These are phyloP conservation scores for Leptoclinus maculatus DNA, from an alignment of 2,797 vertebrate genomes.

Conservation along the genomic window DNA sequence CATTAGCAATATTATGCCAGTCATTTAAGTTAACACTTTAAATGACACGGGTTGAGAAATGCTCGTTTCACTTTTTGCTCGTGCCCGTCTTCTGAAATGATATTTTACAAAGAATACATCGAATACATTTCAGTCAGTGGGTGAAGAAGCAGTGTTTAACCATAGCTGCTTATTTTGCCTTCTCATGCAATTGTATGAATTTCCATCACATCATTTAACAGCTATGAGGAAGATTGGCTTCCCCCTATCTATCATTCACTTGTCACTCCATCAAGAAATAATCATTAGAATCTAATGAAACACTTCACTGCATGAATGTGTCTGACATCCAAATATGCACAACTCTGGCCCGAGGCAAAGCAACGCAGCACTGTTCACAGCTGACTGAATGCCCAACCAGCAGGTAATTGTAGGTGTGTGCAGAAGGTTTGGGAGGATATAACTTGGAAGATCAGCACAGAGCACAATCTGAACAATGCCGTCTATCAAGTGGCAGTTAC, in stretches of 20 bases:
- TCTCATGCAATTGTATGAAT: slow-evolving; percentile 48
- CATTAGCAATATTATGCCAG: neutral
- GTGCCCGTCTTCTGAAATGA: slow-evolving; percentile 40
- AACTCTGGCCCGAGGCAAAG: slow-evolving; percentile 64
- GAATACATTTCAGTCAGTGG: slow-evolving; percentile 53
- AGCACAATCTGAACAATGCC: slow-evolving; percentile 79
- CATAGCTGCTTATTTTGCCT: slow-evolving; percentile 34
- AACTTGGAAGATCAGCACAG: slow-evolving; percentile 71
- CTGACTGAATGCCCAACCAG: slow-evolving; percentile 74
- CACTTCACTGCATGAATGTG: slow-evolving; percentile 69
- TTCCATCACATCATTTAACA: slow-evolving; percentile 74
- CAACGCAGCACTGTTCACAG: slow-evolving; percentile 70
- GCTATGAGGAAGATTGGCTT: slow-evolving; percentile 72
- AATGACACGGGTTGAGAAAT: slow-evolving; percentile 45
- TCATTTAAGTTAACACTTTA: neutral
- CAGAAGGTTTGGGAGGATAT: slow-evolving; percentile 64
- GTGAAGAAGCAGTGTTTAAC: slow-evolving; percentile 41
- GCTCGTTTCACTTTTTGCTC: slow-evolving; percentile 28
- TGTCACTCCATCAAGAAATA: slow-evolving; percentile 81
- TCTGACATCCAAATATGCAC: slow-evolving; percentile 88
- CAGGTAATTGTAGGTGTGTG: slow-evolving; percentile 78
- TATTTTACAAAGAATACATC: slow-evolving; percentile 49
- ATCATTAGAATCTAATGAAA: slow-evolving; percentile 85
- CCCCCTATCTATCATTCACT: slow-evolving; percentile 70
- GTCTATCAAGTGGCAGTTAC: slow-evolving; percentile 74